phyloP scores from a whole-genome alignment of 2,113 vertebrate species.

The Clarias macrocephalus region DNA sequence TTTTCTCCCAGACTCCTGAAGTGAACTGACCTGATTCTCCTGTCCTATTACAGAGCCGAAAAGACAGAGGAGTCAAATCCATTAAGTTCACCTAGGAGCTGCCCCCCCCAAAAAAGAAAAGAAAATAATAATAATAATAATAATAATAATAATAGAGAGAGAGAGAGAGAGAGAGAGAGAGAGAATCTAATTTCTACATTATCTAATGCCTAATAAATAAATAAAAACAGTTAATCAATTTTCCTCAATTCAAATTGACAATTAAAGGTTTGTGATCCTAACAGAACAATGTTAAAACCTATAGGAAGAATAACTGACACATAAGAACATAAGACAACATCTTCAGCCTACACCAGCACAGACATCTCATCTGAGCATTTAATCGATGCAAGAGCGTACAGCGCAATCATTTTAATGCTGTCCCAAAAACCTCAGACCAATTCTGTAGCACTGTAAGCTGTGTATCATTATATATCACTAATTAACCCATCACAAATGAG shows the following conservation, averaged over 20 bases:
- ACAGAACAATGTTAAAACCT: not conserved
- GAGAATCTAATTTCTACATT: not conserved
- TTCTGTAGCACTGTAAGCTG: conserved; percentile 7
- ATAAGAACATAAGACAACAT: not conserved
- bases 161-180: no score
- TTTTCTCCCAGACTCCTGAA: conserved; percentile 33
- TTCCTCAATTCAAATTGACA: not conserved
- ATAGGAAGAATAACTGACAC: not conserved
- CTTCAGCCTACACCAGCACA: conserved; percentile 1
- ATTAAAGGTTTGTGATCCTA: not conserved
- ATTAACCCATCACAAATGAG: conserved; percentile 6
- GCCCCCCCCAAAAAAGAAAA: no score
- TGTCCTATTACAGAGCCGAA: conserved; percentile 29
- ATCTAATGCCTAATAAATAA: not conserved
- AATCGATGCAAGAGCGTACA: conserved; percentile 1
- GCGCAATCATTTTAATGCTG: conserved; percentile 23
- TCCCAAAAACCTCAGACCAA: conserved; percentile 15
- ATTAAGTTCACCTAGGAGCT: conserved; percentile 4
- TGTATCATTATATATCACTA: conserved; percentile 6
- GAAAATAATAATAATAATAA: no score
- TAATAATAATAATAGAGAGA: no score
- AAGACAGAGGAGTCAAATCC: conserved; percentile 16
- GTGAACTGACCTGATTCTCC: conserved; percentile 37
- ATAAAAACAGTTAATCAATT: not conserved
- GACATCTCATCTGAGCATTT: conserved; percentile 25